Base-by-base conservation (phyloP, 2,888 invertebrate species). In the Pyrrhosoma nymphula region DNA sequence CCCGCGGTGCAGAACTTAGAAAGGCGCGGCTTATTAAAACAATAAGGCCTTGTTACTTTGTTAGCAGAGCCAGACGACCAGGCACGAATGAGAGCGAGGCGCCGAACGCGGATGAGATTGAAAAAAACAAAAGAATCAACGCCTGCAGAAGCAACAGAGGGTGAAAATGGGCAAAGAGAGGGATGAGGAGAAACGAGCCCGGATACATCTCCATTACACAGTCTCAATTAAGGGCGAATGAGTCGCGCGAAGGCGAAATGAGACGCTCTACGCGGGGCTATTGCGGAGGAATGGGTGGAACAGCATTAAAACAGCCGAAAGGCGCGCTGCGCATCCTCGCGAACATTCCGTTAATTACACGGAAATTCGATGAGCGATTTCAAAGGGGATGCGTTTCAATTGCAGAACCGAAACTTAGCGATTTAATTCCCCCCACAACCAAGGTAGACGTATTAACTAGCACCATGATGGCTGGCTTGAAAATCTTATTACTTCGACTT, bases 161-260 rank as follows among this genome's bases (percentile, higher is more conserved):
- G 47, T 47, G 56, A 56, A 56, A 26, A 90, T 26, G 56, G 69
- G 26, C 26, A 26, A 26, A 56, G 39, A 39, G 35, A 60, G 47
- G 47, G 39, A 30, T 90, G 30, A 35, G 14, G 82, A 82, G 82
- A 35, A 35, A 82, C 35, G 82, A 35, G 82, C 16, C 30, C 3
- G 82, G 82, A 82, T 82, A 82, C 82, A 82, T 82, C 82, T 82
- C 35, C 82, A 82, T 82, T 26, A 18, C 8, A 10, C 30, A 8
- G 82, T 30, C 69, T 82, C 82, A 82, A 82, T 82, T 82, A 82
- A 35, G 82, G n/a, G 35, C 12, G 18, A 82, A 82, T 82, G 82
- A 82, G 82, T 16, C 6, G 82, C 82, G 35, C 30, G 82, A 3
- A 6, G 82, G 82, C n/a, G 69, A 69, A 35, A 35, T 82, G 82